phyloP scores from a whole-genome alignment of 2,113 vertebrate species.

The Urocitellus parryii region DNA sequence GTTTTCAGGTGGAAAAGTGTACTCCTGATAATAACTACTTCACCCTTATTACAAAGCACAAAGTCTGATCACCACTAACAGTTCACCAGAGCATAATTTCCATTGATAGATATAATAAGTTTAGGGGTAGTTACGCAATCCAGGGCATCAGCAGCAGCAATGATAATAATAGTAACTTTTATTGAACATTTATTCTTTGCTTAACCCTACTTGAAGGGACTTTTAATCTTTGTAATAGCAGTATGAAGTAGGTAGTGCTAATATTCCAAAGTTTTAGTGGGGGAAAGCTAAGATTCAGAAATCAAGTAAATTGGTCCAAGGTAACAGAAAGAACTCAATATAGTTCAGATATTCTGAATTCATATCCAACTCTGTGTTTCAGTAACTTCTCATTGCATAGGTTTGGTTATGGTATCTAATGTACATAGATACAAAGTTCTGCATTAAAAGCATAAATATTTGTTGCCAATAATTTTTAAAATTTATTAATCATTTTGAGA shows the following conservation, averaged over 20 bases:
- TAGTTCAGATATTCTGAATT: neutral
- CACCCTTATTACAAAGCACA: neutral
- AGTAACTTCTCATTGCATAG: neutral
- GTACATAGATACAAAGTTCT: neutral
- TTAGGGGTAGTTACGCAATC: neutral
- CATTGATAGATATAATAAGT: neutral
- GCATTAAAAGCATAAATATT: neutral
- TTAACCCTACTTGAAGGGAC: neutral
- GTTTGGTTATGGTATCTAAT: neutral
- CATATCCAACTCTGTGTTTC: neutral
- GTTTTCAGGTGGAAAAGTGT: neutral
- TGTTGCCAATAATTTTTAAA: neutral
- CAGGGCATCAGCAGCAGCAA: neutral
- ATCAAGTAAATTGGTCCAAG: neutral
- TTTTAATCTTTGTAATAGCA: neutral
- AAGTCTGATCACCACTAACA: neutral
- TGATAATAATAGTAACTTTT: conserved; percentile 16
- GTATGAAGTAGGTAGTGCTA: neutral
- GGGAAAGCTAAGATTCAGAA: neutral
- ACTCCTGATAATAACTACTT: neutral
- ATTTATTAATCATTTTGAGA: neutral
- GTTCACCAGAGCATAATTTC: neutral
- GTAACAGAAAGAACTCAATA: neutral
- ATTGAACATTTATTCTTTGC: neutral
- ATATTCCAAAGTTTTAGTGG: neutral